Percentiles rank a stretch among this genome's conserved stretches.
These are phyloP conservation scores for Drosophila teissieri DNA, from an alignment of 1,140 invertebrate species.

Conservation along the genomic window DNA sequence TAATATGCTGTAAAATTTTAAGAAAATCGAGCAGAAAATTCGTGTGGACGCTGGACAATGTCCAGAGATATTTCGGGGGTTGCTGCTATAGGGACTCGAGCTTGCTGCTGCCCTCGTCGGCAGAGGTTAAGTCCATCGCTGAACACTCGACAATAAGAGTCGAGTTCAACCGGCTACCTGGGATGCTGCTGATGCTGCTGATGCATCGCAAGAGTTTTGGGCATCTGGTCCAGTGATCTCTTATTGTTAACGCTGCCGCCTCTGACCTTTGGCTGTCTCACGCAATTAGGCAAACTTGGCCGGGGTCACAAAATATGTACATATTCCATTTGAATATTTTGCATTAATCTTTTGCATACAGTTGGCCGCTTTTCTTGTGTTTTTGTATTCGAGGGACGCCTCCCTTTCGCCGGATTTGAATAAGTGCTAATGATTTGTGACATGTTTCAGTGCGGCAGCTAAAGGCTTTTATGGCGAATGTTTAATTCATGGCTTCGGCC, in stretches of 20 bases:
- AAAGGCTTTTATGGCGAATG: constrained; percentile 72
- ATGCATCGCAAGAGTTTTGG: constrained; percentile 7
- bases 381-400: constrained; percentile 14
- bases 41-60: constrained; percentile 48
- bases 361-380: constrained; percentile 21
- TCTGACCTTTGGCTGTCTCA: constrained; percentile 63
- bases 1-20: constrained; percentile 59
- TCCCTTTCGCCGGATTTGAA: constrained; percentile 59
- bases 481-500: constrained; percentile 65
- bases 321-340: constrained; percentile 64
- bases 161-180: constrained; percentile 55
- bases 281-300: constrained; percentile 74
- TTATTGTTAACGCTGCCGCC: constrained; percentile 44
- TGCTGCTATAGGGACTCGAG: constrained; percentile 35
- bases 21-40: constrained; percentile 79
- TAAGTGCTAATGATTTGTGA: constrained; percentile 82
- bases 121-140: constrained; percentile 59
- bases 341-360: constrained; percentile 50
- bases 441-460: constrained; percentile 49
- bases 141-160: constrained; percentile 54
- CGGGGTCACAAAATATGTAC: constrained; percentile 60
- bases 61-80: constrained; percentile 48
- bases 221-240: constrained; percentile 51
- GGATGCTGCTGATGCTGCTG: constrained; percentile 14
- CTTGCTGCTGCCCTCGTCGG: constrained; percentile 12